Conservation (phyloP, 2,113 vertebrate genomes). For the Bufo gargarizans region DNA sequence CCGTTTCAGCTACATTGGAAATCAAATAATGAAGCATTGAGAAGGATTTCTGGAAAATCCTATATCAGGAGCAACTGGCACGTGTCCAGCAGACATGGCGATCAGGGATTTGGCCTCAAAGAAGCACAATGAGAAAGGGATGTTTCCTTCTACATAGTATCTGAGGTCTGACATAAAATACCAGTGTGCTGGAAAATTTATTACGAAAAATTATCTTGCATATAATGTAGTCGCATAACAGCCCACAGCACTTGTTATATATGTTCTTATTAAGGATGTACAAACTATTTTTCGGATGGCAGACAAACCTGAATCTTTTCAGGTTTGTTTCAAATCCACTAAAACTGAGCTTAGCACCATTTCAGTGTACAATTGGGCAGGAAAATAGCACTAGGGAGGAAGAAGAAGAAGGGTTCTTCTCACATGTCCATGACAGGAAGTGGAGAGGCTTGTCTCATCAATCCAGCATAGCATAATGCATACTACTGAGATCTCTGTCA, state of each 20-base stretch:
- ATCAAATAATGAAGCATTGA: constrained; percentile 2
- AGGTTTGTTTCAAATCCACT: too few species aligned
- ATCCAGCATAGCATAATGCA: too few species aligned
- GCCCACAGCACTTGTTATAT: neutral
- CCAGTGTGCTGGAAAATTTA: neutral
- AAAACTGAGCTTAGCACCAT: too few species aligned
- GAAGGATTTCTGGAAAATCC: neutral
- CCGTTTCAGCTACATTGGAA: constrained; percentile 14
- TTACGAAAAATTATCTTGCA: neutral
- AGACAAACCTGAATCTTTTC: too few species aligned
- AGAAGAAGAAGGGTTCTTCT: too few species aligned
- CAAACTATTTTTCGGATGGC: too few species aligned
- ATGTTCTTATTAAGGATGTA: too few species aligned
- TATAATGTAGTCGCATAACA: neutral
- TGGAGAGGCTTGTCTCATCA: too few species aligned
- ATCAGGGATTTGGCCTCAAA: neutral
- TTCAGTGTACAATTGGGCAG: too few species aligned
- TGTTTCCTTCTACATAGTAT: neutral
- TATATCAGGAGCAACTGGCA: constrained; percentile 10
- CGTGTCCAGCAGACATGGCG: neutral
- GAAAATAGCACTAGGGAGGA: too few species aligned
- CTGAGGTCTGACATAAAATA: neutral
- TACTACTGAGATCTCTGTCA: too few species aligned
- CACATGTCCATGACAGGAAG: too few species aligned
- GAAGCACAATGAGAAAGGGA: neutral